Evolutionary conservation across 1,140 invertebrate genomes (phyloP).

Genomic region (Aphis craccivora): DNA sequence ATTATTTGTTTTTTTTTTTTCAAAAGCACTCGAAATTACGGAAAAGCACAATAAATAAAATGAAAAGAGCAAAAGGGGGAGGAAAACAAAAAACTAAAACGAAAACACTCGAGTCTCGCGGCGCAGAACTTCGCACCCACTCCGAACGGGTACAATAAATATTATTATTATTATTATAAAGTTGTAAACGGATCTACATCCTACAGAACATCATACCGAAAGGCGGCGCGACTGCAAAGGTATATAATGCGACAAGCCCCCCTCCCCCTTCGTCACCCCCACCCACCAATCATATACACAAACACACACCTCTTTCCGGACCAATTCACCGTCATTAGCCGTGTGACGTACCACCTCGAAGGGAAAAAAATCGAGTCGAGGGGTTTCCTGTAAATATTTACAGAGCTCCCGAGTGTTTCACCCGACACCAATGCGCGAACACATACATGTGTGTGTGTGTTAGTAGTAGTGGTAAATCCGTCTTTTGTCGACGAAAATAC

Average conservation of each 20-base stretch:
- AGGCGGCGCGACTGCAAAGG: not conserved
- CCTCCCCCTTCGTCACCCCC: not conserved
- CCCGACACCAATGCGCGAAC: not conserved
- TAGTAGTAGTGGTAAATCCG: constrained; percentile 36
- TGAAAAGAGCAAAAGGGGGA: not conserved
- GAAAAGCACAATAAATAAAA: constrained; percentile 7
- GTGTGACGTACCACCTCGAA: not conserved
- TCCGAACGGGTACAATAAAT: not conserved
- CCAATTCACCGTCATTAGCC: constrained; percentile 40
- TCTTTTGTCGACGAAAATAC: constrained; percentile 36
- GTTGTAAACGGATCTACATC: constrained; percentile 26
- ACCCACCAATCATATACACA: not conserved
- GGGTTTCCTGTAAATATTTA: constrained; percentile 57
- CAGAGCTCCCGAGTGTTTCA: not conserved
- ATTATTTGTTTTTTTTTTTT: constrained; percentile 13
- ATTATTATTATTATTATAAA: constrained; percentile 31
- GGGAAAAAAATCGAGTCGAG: constrained; percentile 30
- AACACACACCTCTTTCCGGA: not conserved
- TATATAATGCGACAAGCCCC: not conserved
- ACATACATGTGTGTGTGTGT: not conserved
- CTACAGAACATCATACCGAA: not conserved
- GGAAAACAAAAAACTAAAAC: constrained; percentile 8
- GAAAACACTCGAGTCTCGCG: not conserved
- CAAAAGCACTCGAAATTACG: constrained; percentile 2
- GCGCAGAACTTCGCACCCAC: not conserved